These are phyloP conservation scores for Drosophila greeni DNA, from an alignment of 2,888 invertebrate genomes.

Conservation along the genomic window DNA sequence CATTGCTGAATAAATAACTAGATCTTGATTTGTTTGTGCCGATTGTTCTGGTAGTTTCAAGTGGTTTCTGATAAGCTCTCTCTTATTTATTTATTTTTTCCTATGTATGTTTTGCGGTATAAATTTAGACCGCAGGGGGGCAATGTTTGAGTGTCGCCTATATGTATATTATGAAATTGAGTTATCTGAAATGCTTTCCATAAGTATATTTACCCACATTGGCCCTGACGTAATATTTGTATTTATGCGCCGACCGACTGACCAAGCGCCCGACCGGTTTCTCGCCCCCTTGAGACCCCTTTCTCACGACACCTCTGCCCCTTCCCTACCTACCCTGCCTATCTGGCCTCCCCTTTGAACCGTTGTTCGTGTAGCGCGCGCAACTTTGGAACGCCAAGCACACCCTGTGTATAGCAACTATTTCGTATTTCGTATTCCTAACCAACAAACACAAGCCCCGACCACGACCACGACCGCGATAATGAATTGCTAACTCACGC, in stretches of 20 bases:
- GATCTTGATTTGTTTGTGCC: neutral
- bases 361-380: constrained; percentile 16
- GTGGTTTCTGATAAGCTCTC: neutral
- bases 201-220: constrained; percentile 4
- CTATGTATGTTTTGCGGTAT: constrained; percentile 7
- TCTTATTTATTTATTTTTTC: neutral
- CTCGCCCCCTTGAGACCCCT: constrained; percentile 2
- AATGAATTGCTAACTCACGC: constrained; percentile 35
- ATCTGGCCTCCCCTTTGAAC: neutral
- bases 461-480: constrained; percentile 31
- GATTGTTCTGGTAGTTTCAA: constrained; percentile 8
- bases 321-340: neutral
- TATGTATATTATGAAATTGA: constrained; percentile 8
- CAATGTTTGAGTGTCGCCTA: constrained; percentile 6
- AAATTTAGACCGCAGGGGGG: constrained; percentile 16
- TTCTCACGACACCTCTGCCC: neutral
- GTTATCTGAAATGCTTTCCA: constrained; percentile 5
- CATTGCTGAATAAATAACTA: neutral
- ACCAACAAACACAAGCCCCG: constrained; percentile 27
- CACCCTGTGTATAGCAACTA: constrained; percentile 9
- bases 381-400: constrained; percentile 11
- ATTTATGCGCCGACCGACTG: constrained; percentile 12
- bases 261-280: constrained; percentile 7
- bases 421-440: constrained; percentile 13
- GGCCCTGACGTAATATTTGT: constrained; percentile 16